These are phyloP conservation scores for Rhopilema esculentum DNA, from an alignment of 30 jellyfish, hydroid and myxozoan genomes.

Conservation along the genomic window DNA sequence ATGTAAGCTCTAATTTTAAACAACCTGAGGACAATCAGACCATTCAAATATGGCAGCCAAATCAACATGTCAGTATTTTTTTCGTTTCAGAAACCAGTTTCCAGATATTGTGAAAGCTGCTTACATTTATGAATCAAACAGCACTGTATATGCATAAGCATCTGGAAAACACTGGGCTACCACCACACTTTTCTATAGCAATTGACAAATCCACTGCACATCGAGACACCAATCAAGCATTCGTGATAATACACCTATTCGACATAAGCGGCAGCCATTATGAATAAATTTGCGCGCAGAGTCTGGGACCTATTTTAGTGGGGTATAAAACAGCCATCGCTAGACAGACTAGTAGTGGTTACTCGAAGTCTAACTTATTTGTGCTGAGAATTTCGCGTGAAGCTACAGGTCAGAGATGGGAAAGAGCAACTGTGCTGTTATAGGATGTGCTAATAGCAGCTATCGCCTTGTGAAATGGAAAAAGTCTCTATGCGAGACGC, in stretches of 20 bases:
- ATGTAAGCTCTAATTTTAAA: background rate
- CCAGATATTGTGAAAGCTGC: background rate
- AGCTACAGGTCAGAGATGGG: no score
- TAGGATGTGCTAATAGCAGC: conserved; percentile 35
- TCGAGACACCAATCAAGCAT: conserved; percentile 62
- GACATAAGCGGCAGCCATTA: conserved; percentile 14
- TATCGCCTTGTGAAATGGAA: conserved; percentile 25
- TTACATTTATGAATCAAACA: background rate
- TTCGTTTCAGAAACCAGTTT: background rate
- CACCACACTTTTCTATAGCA: conserved; percentile 53
- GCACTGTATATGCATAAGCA: conserved; percentile 7
- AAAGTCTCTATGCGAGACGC: conserved; percentile 22
- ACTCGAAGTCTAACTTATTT: no score
- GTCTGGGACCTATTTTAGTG: conserved; percentile 12
- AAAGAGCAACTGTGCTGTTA: conserved; percentile 42
- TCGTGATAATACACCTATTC: conserved; percentile 29
- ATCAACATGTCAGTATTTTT: no score
- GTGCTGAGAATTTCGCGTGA: no score
- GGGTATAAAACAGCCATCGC: conserved; percentile 26
- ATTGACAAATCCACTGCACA: conserved; percentile 50
- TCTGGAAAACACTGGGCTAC: conserved; percentile 39
- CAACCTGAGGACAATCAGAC: background rate
- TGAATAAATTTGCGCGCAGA: conserved; percentile 1
- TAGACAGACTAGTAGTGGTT: no score
- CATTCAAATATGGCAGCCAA: no score